Evolutionary conservation across 2,888 invertebrate genomes (phyloP), one percentile per base, ranked within the genome.

Genomic region (Nemoura dubitans): DNA sequence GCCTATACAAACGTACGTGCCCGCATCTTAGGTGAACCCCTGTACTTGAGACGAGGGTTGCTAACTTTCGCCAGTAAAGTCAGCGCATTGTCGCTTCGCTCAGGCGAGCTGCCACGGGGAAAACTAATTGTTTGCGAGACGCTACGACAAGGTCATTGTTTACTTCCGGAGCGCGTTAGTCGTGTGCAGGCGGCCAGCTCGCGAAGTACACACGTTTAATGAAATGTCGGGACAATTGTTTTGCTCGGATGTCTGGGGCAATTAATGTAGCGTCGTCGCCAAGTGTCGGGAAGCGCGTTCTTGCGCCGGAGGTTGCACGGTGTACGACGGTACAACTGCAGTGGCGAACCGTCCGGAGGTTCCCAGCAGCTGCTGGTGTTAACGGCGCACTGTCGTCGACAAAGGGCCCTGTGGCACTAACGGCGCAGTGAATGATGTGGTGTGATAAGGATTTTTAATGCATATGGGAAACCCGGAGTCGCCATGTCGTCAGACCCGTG

Each of bases 71-170:
- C 3, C 59, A 21, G 59, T 21, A 7, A 78, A 78, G 78, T 10
- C 28, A 27, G 3, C 78, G 27, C 78, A 78, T 78, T 78, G 78
- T 78, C n/a, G 28, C 5, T 27, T 10, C 25, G 25, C 78, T 10
- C 5, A 26, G 27, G 21, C 59, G 59, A 3, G 26, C n/a, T 25
- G 78, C 78, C 26, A 26, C 3, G 14, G 2, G 21, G 78, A 10
- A 78, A 78, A 78, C 78, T 78, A 78, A 78, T 78, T 78, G 78
- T 78, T 78, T 78, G 25, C 78, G 6, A n/a, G n/a, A 26, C 78
- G 27, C 7, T 1, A 59, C 3, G 6, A 26, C 78, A 78, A 78
- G 78, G 78, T 78, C 78, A 78, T 78, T 78, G 78, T 78, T 78
- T 27, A 78, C 2, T 26, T 28, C 10, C 2, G 21, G 2, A 21